These are phyloP conservation scores for Macrocentrus cingulum DNA, from an alignment of 1,140 invertebrate genomes.

Conservation along the genomic window DNA sequence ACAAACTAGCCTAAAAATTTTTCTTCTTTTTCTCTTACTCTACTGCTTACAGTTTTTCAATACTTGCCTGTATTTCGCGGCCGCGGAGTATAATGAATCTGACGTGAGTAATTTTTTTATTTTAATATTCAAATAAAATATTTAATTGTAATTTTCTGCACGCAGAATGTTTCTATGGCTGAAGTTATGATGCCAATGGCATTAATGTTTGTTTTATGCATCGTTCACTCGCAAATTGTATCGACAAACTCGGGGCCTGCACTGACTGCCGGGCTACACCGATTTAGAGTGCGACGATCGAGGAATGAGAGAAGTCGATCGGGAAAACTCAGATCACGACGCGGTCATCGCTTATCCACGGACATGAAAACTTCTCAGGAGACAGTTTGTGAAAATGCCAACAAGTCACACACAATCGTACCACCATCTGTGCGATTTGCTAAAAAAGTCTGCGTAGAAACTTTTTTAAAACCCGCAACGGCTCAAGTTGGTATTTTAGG, in stretches of 20 bases:
- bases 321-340: conserved; percentile 47
- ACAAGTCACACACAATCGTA: conserved; percentile 35
- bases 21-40: conserved; percentile 71
- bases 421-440: conserved; percentile 52
- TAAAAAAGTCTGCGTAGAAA: conserved; percentile 50
- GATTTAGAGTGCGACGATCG: conserved; percentile 41
- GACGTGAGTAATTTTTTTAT: conserved; percentile 44
- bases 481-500: neutral
- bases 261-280: conserved; percentile 43
- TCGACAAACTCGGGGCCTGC: conserved; percentile 65
- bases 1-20: conserved; percentile 78
- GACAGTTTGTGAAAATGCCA: conserved; percentile 43
- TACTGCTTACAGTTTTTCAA: conserved; percentile 78
- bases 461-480: conserved; percentile 29
- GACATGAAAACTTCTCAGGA: conserved; percentile 53
- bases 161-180: conserved; percentile 61
- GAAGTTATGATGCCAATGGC: conserved; percentile 77
- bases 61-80: conserved; percentile 63
- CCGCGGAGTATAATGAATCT: conserved; percentile 49
- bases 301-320: conserved; percentile 45
- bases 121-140: neutral
- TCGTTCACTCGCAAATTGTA: conserved; percentile 90
- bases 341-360: conserved; percentile 43
- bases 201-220: conserved; percentile 78
- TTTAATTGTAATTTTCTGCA: neutral